Evolutionary conservation across 2,888 invertebrate genomes (phyloP), one percentile per base, ranked within the genome.

Genomic region (Eupeodes luniger): DNA sequence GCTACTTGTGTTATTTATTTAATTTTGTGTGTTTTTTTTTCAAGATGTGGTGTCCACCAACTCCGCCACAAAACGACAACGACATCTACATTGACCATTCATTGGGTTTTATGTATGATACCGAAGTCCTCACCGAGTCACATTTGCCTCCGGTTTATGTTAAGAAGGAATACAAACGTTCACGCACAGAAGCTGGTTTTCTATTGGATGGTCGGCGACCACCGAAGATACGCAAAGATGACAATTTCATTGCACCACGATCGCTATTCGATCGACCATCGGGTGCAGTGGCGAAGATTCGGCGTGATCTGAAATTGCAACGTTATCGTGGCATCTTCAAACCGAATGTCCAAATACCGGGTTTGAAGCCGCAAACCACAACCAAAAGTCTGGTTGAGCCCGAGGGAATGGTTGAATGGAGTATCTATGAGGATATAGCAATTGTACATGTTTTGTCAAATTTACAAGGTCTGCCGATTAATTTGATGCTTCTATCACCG

Each of bases 11-110:
- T 2, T 40, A 40, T 27, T 19, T 4, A 51, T 40, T 57, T 34
- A 0, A n/a, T 34, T n/a, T 44, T 85, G 66, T 55, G 51, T 53
- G 49, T 57, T 11, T 57, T 51, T 14, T 85, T 12, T 72, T 5
- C 53, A 90, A 99, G 98, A 96, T 98, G 95, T 99, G 99, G 99
- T 96, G 97, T 90, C 99, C 99, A 77, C 99, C 99, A 81, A 99
- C 99, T 27, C 99, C 99, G 82, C 99, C 99, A 12, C 96, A 97
- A 93, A 97, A 97, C 93, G 98, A 98, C 91, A 96, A 96, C 92
- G 99, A 99, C 93, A 95, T 98, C 81, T 98, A 98, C 94, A 96
- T 98, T 90, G 99, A 99, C 93, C 95, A 96, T 90, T 96, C 97
- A 85, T 94, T 98, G 93, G 95, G 96, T 87, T 97, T 98, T 92